phyloP scores from a whole-genome alignment of 2,113 vertebrate species.

The Cinclus mexicanus region DNA sequence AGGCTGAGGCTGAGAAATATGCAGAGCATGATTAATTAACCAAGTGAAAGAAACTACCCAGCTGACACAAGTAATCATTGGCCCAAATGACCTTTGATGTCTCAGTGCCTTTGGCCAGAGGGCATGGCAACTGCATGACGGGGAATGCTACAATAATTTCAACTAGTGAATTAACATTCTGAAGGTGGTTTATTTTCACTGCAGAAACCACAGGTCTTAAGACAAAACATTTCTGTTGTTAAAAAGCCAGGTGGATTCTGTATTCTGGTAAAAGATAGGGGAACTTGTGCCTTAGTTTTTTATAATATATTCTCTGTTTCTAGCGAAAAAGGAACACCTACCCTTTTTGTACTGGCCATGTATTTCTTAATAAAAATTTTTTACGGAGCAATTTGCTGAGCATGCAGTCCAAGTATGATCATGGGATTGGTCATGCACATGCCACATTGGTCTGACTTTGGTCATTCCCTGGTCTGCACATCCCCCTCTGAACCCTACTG shows the following conservation, averaged over 20 bases:
- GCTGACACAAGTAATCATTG: constrained; percentile 52
- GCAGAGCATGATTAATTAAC: constrained; percentile 53
- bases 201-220: not conserved
- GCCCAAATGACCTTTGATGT: constrained; percentile 60
- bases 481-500: not conserved
- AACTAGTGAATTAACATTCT: constrained; percentile 9
- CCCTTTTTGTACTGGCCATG: not conserved
- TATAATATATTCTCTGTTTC: not conserved
- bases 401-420: not conserved
- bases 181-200: not conserved
- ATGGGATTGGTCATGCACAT: rapidly evolving
- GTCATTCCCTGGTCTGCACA: not conserved
- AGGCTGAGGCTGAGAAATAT: constrained; percentile 26
- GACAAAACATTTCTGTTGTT: not conserved
- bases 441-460: rapidly evolving
- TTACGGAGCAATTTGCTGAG: not conserved
- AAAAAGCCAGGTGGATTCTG: not conserved
- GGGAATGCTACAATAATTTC: constrained; percentile 15
- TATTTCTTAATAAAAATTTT: not conserved
- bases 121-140: constrained; percentile 3
- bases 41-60: constrained; percentile 41
- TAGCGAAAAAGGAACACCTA: not conserved
- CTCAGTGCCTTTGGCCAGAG: constrained; percentile 30
- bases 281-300: not conserved
- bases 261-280: not conserved